phyloP scores from a whole-genome alignment of 2,888 invertebrate species.

The Gari tellinella region DNA sequence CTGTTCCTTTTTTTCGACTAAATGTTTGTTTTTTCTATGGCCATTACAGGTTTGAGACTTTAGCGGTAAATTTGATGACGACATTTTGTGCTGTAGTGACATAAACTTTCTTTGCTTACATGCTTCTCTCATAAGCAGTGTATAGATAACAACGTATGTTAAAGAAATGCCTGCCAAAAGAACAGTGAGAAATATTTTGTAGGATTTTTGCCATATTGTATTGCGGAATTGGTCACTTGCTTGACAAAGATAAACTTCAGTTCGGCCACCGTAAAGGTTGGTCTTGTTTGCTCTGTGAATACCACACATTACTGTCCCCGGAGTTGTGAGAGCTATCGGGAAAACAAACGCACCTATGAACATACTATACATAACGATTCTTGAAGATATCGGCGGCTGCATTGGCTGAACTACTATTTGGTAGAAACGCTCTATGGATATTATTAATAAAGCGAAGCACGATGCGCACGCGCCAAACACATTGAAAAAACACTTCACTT shows the following conservation, averaged over 20 bases:
- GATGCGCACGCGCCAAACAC: conserved; percentile 52
- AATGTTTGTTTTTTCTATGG: no score
- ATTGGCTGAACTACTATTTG: conserved; percentile 48
- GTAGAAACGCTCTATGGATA: conserved; percentile 49
- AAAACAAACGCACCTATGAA: conserved; percentile 33
- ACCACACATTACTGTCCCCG: conserved; percentile 55
- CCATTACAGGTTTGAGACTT: conserved; percentile 50
- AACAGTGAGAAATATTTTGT: conserved; percentile 44
- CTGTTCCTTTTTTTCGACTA: no score
- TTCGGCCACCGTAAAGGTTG: conserved; percentile 41
- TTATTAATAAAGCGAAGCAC: conserved; percentile 44
- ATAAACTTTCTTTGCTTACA: conserved; percentile 38
- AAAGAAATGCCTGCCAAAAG: conserved; percentile 45
- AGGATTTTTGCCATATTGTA: conserved; percentile 34
- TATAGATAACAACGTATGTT: conserved; percentile 40
- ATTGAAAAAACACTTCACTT: conserved; percentile 55
- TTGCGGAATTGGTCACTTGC: conserved; percentile 33
- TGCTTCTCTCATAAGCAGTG: conserved; percentile 48
- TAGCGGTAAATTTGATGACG: conserved; percentile 37
- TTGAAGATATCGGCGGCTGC: conserved; percentile 41
- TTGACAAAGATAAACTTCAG: conserved; percentile 46
- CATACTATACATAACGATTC: conserved; percentile 32
- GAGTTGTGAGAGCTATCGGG: conserved; percentile 38
- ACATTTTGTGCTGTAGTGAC: conserved; percentile 26
- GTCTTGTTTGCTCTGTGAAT: conserved; percentile 34